Percentiles rank a stretch among this genome's conserved stretches.
These are phyloP conservation scores for Neomonachus schauinslandi DNA, from an alignment of 2,113 vertebrate species.

Conservation along the genomic window DNA sequence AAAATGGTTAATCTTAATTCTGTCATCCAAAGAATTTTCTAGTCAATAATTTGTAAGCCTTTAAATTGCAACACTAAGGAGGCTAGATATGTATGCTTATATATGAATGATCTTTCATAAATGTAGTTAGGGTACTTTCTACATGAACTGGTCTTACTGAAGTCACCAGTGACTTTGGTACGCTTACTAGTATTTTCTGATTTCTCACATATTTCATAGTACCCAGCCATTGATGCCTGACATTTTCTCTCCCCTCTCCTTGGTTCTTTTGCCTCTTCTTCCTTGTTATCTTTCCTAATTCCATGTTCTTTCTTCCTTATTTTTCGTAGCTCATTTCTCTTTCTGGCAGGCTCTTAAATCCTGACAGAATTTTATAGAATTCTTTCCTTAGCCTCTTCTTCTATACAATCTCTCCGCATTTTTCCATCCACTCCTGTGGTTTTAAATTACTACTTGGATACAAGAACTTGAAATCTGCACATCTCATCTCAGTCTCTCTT, in stretches of 20 bases:
- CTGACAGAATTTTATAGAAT: neutral
- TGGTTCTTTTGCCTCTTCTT: neutral
- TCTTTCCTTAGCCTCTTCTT: neutral
- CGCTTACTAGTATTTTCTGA: neutral
- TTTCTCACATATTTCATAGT: neutral
- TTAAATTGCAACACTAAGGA: neutral
- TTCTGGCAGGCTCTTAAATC: neutral
- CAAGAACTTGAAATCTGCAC: neutral
- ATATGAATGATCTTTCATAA: neutral
- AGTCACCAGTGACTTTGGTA: neutral
- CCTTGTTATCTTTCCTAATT: neutral
- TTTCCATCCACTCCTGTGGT: neutral
- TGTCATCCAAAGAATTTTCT: neutral
- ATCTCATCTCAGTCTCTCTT: neutral
- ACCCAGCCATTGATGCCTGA: neutral
- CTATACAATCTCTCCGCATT: neutral
- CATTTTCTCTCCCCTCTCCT: neutral
- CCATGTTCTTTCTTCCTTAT: neutral
- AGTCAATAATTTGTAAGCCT: neutral
- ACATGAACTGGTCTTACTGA: neutral
- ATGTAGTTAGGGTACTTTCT: neutral
- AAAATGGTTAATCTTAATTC: conserved; percentile 40
- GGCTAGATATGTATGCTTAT: neutral
- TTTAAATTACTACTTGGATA: neutral
- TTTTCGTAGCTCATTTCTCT: neutral